These are phyloP conservation scores for Chaetogeoica ovagalla DNA, from an alignment of 2,888 invertebrate genomes.

Conservation along the genomic window DNA sequence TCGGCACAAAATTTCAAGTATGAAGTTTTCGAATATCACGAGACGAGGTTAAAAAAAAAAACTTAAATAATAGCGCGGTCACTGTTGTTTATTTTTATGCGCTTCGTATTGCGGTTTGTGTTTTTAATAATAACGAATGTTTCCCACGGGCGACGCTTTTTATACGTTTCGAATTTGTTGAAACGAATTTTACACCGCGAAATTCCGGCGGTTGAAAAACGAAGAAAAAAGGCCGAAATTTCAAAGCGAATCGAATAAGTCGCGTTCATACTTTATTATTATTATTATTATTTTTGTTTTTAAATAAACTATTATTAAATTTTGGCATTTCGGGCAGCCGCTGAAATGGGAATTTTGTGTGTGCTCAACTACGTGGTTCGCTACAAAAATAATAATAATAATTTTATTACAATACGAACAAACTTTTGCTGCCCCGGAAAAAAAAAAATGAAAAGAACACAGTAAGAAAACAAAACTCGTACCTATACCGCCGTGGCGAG, in stretches of 20 bases:
- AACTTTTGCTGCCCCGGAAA: background rate
- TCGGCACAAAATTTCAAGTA: too few relatives aligned
- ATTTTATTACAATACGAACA: background rate
- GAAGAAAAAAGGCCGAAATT: background rate
- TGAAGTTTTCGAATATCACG: too few relatives aligned
- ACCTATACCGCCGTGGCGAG: background rate
- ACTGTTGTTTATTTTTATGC: too few relatives aligned
- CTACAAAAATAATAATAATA: background rate
- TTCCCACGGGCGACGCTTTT: background rate
- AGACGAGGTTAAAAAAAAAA: too few relatives aligned
- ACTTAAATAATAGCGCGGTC: too few relatives aligned
- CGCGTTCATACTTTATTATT: background rate
- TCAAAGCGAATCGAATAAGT: background rate
- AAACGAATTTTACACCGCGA: background rate
- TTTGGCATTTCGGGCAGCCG: background rate
- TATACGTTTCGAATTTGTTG: background rate
- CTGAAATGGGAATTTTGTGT: background rate
- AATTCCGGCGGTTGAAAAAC: background rate
- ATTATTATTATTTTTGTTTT: constrained; percentile 30
- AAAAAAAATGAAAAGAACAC: too few relatives aligned
- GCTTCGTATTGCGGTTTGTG: too few relatives aligned
- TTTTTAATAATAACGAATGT: background rate
- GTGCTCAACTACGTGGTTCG: background rate
- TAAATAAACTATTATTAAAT: constrained; percentile 31
- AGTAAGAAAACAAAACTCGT: background rate